phyloP scores from a whole-genome alignment of 2,888 invertebrate species.

The Peribatodes rhomboidaria region DNA sequence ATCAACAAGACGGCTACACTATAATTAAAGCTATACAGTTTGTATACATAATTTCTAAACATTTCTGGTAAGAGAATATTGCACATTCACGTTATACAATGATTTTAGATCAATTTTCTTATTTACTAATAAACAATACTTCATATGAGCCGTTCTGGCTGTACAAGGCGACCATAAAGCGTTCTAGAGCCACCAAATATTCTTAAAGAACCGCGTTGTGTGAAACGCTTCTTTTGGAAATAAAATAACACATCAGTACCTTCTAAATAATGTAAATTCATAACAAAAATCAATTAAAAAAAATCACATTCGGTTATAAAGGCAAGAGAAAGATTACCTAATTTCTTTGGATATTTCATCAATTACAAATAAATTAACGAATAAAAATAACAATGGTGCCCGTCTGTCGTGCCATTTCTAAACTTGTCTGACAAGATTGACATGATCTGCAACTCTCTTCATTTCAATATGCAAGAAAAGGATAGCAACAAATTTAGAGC shows the following conservation, averaged over 20 bases:
- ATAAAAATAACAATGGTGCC: slow-evolving; percentile 17
- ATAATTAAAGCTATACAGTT: slow-evolving; percentile 84
- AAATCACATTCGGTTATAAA: no score
- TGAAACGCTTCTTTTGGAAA: background rate
- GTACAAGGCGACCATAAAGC: slow-evolving; percentile 74
- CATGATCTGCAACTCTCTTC: no score
- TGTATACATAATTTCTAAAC: slow-evolving; percentile 85
- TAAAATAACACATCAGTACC: slow-evolving; percentile 14
- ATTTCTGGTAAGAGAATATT: slow-evolving; percentile 83
- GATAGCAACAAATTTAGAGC: no score
- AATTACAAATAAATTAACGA: slow-evolving; percentile 29
- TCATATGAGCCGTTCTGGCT: slow-evolving; percentile 70
- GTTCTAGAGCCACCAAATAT: slow-evolving; percentile 58
- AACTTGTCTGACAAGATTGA: no score
- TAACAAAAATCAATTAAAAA: slow-evolving; percentile 38
- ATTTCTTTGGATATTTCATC: slow-evolving; percentile 17
- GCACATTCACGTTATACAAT: slow-evolving; percentile 71
- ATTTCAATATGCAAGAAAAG: no score
- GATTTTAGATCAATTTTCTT: slow-evolving; percentile 62
- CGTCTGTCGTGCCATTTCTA: no score
- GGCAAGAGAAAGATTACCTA: slow-evolving; percentile 40
- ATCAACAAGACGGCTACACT: slow-evolving; percentile 85
- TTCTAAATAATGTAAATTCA: slow-evolving; percentile 25
- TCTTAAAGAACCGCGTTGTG: background rate
- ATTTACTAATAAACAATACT: slow-evolving; percentile 56